A percentile compares a stretch with the other conserved stretches of the same genome.
Conservation (phyloP, 2,113 vertebrate species). For the Diadophis punctatus region DNA sequence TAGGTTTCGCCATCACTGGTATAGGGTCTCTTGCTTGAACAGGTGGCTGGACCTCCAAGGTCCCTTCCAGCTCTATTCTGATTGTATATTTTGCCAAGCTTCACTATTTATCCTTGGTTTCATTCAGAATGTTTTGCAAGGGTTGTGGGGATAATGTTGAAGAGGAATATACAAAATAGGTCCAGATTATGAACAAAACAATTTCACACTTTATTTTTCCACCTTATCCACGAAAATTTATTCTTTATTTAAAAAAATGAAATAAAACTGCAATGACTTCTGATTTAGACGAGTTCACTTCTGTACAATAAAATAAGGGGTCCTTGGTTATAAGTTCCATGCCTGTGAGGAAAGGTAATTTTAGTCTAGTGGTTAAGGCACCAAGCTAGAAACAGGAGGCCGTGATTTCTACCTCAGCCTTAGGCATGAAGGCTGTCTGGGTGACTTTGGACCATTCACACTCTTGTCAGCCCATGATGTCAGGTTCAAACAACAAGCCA, state of each 20-base stretch:
- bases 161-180: neutral
- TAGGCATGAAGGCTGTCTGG: neutral
- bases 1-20: too few species aligned
- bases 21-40: too few species aligned
- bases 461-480: neutral
- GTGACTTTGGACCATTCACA: neutral
- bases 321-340: neutral
- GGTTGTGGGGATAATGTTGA: neutral
- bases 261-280: neutral
- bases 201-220: neutral
- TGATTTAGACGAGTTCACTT: neutral
- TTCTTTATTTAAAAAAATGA: neutral
- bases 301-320: neutral
- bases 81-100: neutral
- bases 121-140: neutral
- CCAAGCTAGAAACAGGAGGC: neutral
- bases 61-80: too few species aligned
- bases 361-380: neutral
- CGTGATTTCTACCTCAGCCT: neutral
- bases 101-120: neutral
- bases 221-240: neutral
- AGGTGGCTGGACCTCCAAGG: too few species aligned
- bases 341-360: neutral
- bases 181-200: neutral
- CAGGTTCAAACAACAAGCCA: neutral